Evolutionary conservation across 2,797 vertebrate genomes (phyloP).

Genomic region (Phataginus tetradactyla): DNA sequence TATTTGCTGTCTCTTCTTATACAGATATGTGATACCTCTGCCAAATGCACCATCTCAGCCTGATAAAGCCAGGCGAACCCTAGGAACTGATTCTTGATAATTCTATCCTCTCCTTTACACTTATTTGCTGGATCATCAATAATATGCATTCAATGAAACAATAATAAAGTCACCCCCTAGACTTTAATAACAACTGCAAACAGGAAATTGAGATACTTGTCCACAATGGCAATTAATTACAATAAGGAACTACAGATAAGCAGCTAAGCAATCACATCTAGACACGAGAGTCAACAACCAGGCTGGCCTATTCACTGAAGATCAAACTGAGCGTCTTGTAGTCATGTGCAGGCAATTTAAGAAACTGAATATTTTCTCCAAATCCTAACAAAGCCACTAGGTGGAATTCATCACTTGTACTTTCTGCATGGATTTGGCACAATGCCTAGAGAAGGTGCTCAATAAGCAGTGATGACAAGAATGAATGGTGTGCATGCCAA

Average conservation of each 20-base stretch:
- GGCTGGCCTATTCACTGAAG: background rate
- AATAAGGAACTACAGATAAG: constrained; percentile 2
- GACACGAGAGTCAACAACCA: background rate
- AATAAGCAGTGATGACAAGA: background rate
- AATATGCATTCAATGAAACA: constrained; percentile 4
- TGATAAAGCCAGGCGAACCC: background rate
- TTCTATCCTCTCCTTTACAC: background rate
- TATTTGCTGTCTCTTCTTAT: background rate
- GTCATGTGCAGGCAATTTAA: background rate
- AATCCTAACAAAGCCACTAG: background rate
- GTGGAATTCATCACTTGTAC: background rate
- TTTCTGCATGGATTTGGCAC: background rate
- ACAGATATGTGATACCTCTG: background rate
- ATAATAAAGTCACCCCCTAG: background rate
- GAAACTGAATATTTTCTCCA: background rate
- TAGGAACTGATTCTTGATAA: background rate
- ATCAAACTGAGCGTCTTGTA: background rate
- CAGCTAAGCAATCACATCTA: background rate
- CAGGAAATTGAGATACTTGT: constrained; percentile 50
- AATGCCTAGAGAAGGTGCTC: background rate
- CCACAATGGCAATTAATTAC: constrained; percentile 33
- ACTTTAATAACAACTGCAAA: constrained; percentile 50
- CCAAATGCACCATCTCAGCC: background rate
- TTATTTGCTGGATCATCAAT: background rate
- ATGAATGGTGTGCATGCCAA: background rate